Evolutionary conservation across 2,113 vertebrate species (phyloP), one percentile per base, ranked within the genome.

Genomic region (Megaceryle torquata): DNA sequence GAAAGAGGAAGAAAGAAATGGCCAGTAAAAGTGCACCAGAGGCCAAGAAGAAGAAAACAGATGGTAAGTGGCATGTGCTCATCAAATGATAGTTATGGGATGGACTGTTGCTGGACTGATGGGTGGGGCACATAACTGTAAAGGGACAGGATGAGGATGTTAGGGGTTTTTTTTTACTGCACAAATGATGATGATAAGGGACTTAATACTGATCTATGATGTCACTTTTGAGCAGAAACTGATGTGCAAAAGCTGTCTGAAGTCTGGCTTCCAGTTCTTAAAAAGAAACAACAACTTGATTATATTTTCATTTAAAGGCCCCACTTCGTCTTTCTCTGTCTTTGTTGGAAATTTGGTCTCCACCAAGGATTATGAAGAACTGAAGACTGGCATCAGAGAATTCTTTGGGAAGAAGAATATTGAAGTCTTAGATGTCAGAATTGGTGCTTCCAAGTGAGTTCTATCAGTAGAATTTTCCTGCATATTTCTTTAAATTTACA

Each of bases 321-420:
- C 74, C 2, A 41, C 91, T 11, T 86, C 97, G 97, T 84, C 97
- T 3, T 99, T 99, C 83, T 98, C 98, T n/a, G 37, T 99, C 5
- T 99, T 98, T 69, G 82, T 99, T 89, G 99, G 98, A 75, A 99
- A 99, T 92, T 79, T 99, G 96, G 98, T 97, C 76, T 18, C 86
- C 21, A 97, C 77, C 67, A 99, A 99, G 89, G 98, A 99, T 22
- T 99, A 97, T 50, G 98, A 99, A 1, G 99, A 99, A 85, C 96
- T 99, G 80, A 99, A 99, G 94, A 81, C 95, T 6, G 97, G 97
- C 15, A 67, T 99, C 71, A 97, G 95, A 44, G 99, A 98, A 31
- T 98, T 99, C 97, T 99, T 99, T 91, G 88, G 97, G 41, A 99
- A 99, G 97, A 99, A 99, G 41, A 95, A 96, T 25, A 98, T 99